These are phyloP conservation scores for Onychostruthus taczanowskii DNA, from an alignment of 2,113 vertebrate genomes.

Conservation along the genomic window DNA sequence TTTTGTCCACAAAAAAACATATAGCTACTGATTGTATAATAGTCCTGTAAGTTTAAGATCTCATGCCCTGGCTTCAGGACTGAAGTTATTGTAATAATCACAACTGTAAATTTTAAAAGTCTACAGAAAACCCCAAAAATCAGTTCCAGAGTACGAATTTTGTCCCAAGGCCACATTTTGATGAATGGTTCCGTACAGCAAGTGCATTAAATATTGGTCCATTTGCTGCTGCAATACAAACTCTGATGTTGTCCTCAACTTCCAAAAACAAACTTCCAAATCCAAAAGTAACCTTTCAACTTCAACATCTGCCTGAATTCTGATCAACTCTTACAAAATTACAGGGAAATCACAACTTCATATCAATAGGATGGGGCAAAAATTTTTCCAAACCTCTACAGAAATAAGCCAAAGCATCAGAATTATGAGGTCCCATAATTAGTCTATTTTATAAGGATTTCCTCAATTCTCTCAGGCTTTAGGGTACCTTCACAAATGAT, in stretches of 20 bases:
- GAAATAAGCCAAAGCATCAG: slow-evolving; percentile 22
- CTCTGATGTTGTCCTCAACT: slow-evolving; percentile 4
- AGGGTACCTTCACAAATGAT: neutral
- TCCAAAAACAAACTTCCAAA: slow-evolving; percentile 6
- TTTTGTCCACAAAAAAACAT: neutral
- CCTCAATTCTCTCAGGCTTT: neutral
- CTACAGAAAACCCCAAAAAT: slow-evolving; percentile 25
- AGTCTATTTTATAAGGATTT: neutral
- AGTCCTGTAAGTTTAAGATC: neutral
- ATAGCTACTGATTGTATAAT: neutral
- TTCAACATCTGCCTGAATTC: neutral
- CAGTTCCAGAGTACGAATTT: slow-evolving; percentile 4
- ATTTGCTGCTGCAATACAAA: slow-evolving; percentile 56
- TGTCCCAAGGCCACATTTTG: slow-evolving; percentile 63
- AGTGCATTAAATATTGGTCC: slow-evolving; percentile 53
- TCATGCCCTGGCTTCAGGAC: neutral
- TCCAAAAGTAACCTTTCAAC: neutral
- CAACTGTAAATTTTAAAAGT: slow-evolving; percentile 30
- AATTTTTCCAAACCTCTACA: neutral
- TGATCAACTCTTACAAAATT: neutral
- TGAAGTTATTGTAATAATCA: neutral
- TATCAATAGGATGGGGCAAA: neutral
- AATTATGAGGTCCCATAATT: neutral
- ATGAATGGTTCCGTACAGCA: slow-evolving; percentile 29
- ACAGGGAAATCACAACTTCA: neutral